These are phyloP conservation scores for Psammodynastes pulverulentus DNA, from an alignment of 2,113 vertebrate genomes.

Conservation along the genomic window DNA sequence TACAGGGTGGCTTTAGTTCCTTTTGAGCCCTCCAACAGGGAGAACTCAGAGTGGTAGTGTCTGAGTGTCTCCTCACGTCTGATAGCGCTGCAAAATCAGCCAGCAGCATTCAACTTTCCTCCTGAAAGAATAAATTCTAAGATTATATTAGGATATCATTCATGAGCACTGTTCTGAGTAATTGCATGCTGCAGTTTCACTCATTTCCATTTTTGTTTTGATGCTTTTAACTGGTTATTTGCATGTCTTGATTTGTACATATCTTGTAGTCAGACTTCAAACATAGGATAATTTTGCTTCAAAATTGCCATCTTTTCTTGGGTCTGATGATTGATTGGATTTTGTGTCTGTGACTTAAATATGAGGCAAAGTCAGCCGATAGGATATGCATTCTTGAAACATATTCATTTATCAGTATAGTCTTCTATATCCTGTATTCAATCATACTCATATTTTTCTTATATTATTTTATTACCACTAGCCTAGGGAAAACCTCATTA, in stretches of 20 bases:
- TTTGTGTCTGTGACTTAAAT: constrained; percentile 14
- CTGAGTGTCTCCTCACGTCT: too few species aligned
- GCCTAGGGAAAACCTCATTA: constrained; percentile 70
- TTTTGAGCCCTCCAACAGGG: too few species aligned
- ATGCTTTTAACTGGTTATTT: constrained; percentile 63
- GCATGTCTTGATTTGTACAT: constrained; percentile 51
- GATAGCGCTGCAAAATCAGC: too few species aligned
- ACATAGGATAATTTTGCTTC: constrained; percentile 46
- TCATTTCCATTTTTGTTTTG: not conserved
- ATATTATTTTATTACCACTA: constrained; percentile 56
- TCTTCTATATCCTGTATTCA: constrained; percentile 62
- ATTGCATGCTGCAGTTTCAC: constrained; percentile 41
- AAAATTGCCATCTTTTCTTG: constrained; percentile 32
- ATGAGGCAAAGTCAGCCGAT: constrained; percentile 6
- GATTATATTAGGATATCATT: constrained; percentile 43
- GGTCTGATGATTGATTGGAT: constrained; percentile 64
- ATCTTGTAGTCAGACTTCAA: not conserved
- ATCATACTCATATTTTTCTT: constrained; percentile 70
- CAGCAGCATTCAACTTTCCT: not conserved
- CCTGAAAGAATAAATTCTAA: constrained; percentile 38
- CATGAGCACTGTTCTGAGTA: constrained; percentile 53
- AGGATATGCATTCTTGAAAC: constrained; percentile 46
- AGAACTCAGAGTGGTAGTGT: too few species aligned
- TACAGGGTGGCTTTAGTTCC: too few species aligned
- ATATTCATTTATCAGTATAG: constrained; percentile 49